Conservation (phyloP, 2,797 vertebrate species). For the Gallinago stenura region DNA sequence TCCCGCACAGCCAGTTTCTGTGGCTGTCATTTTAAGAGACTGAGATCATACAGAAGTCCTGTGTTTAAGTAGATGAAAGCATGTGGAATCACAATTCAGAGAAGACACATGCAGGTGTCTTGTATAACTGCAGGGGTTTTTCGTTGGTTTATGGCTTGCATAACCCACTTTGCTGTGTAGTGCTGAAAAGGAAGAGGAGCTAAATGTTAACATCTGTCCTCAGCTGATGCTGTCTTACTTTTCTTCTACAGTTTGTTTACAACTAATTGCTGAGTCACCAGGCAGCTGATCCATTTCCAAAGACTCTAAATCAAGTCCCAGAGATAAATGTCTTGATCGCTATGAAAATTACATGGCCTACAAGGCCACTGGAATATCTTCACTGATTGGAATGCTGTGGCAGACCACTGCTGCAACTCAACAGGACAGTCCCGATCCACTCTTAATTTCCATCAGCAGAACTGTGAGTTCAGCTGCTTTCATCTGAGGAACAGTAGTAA, state of each 20-base stretch:
- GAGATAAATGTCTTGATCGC: neutral
- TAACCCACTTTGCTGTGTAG: neutral
- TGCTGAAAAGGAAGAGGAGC: neutral
- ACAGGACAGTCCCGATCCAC: neutral
- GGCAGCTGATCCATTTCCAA: slow-evolving; percentile 39
- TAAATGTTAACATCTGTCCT: slow-evolving; percentile 39
- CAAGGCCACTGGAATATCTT: neutral
- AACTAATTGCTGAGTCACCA: slow-evolving; percentile 71
- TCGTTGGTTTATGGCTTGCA: rapidly evolving
- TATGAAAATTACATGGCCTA: neutral
- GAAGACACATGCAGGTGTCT: neutral
- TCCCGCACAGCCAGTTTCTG: neutral
- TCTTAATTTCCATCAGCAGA: neutral
- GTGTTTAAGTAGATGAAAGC: neutral
- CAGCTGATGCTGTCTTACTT: neutral
- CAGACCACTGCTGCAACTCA: neutral
- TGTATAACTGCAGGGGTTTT: neutral
- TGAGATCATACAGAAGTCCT: neutral
- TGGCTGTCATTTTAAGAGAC: neutral
- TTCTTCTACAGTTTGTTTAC: slow-evolving; percentile 55
- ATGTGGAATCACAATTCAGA: neutral
- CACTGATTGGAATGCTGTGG: neutral
- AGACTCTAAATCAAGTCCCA: slow-evolving; percentile 7
- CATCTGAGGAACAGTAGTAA: neutral
- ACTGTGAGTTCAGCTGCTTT: neutral